Evolutionary conservation across 2,888 invertebrate species (phyloP), one percentile per base, ranked within the genome.

Genomic region (Epicampocera succincta): DNA sequence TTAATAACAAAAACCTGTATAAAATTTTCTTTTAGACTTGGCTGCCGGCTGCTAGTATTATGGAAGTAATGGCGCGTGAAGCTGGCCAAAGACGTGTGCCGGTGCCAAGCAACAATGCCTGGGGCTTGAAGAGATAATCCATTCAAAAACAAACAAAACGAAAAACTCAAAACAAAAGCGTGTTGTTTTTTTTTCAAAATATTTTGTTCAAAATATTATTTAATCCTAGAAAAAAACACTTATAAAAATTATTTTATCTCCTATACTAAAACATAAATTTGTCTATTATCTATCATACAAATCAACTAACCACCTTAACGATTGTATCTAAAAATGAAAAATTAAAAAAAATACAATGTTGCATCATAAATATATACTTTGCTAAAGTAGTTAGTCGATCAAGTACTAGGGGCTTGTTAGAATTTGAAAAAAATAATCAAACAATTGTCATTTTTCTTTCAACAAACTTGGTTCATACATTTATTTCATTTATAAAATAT

Each of bases 21-120:
- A 5, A 11, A 38, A 42, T 50, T 42, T 58, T 19, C 46, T 89
- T 92, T 8, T 91, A 96, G 94, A 96, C 97, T 82, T 98, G 97
- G 97, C 91, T 97, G 86, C 98, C 98, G 0, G 95, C 96, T 84
- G 95, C 96, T 90, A 96, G 96, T 88, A 92, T 98, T 85, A 91
- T 96, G 88, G 95, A 97, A 88, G 93, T 96, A 83, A 91, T 97
- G 80, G 95, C 96, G 86, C 93, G 97, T 74, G 94, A 97, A 92
- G 94, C 94, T 89, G 93, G 96, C 87, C 94, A 94, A 88, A 93
- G 96, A 1, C 95, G 95, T 89, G 95, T 96, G 83, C 96, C 96
- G 44, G 94, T 95, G 50, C 96, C 96, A 54, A 93, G 94, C 87
- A 92, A 93, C 87, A 91, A 91, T 86, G 90, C 89, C 11, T 91